These are phyloP conservation scores for Chionis minor DNA, from an alignment of 2,113 vertebrate species.

Conservation along the genomic window DNA sequence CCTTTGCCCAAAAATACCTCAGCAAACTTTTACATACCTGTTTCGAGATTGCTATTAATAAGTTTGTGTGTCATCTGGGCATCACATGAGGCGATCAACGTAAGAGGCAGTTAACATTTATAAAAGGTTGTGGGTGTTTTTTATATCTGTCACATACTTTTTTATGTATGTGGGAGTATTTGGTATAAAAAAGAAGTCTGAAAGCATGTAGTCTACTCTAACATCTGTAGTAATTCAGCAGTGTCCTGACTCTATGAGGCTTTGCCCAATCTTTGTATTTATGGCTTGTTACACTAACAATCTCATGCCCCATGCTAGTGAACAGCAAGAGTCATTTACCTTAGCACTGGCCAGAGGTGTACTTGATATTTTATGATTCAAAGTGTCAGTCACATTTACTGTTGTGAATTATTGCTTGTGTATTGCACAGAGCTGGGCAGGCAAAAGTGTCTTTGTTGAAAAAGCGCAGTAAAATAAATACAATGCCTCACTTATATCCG, in stretches of 20 bases:
- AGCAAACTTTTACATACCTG: not conserved
- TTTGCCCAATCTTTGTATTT: not conserved
- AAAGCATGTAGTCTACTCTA: not conserved
- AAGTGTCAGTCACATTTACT: not conserved
- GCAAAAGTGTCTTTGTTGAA: not conserved
- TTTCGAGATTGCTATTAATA: not conserved
- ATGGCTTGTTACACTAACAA: not conserved
- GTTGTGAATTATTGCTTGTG: not conserved
- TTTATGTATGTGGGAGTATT: not conserved
- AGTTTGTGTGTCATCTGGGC: not conserved
- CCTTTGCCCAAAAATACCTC: not conserved
- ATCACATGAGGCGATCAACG: rapidly evolving
- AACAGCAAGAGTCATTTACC: not conserved
- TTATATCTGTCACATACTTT: not conserved
- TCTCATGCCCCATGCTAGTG: not conserved
- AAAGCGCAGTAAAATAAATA: not conserved
- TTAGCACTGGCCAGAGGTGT: not conserved
- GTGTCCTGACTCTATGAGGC: not conserved
- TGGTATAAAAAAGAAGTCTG: not conserved
- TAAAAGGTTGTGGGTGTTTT: not conserved
- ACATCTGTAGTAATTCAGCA: not conserved
- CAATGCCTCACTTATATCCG: rapidly evolving
- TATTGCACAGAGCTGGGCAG: not conserved
- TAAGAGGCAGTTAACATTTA: not conserved
- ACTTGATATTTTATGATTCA: not conserved